Conservation (phyloP, 1,140 invertebrate genomes). For the Phenacoccus solenopsis region DNA sequence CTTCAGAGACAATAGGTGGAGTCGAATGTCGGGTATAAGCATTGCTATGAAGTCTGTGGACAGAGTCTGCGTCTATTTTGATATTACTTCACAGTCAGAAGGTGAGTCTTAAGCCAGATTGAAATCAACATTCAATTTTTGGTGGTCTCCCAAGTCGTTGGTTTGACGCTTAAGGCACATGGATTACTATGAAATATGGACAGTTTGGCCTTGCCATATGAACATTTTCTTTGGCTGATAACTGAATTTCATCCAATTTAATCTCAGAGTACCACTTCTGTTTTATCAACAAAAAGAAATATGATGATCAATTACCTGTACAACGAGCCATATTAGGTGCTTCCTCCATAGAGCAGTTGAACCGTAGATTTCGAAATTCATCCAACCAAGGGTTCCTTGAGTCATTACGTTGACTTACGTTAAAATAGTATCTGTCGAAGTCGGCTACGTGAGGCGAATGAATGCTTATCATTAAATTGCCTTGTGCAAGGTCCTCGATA, state of each 20-base stretch:
- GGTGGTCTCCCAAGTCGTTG: background rate
- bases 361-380: constrained; percentile 60
- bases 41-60: too few relatives aligned
- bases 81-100: too few relatives aligned
- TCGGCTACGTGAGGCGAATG: constrained; percentile 51
- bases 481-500: constrained; percentile 52
- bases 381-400: constrained; percentile 60
- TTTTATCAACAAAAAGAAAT: too few relatives aligned
- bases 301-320: constrained; percentile 23
- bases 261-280: too few relatives aligned
- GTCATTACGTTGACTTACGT: constrained; percentile 48
- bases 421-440: constrained; percentile 57
- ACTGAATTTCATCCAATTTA: background rate
- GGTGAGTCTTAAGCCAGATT: too few relatives aligned
- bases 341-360: constrained; percentile 43
- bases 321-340: constrained; percentile 22
- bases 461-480: constrained; percentile 59
- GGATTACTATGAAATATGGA: too few relatives aligned
- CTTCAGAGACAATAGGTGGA: too few relatives aligned
- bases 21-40: too few relatives aligned
- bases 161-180: too few relatives aligned
- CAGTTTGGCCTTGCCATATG: too few relatives aligned
- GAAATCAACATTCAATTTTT: background rate
- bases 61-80: too few relatives aligned
- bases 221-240: background rate